Conservation (phyloP, 2,797 vertebrate genomes). For the Sebastes hubbsi region DNA sequence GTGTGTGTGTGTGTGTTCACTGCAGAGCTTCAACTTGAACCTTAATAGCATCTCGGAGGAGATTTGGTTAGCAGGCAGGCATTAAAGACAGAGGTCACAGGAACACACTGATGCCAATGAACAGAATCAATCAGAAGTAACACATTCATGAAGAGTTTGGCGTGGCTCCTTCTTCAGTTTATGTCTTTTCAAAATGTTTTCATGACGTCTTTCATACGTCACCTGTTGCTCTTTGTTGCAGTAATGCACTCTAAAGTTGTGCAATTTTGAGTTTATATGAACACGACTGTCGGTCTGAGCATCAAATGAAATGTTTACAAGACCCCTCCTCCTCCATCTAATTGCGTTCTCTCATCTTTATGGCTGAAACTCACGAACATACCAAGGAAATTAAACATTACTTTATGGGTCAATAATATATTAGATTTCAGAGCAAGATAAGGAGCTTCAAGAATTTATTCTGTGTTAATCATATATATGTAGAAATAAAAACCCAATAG, state of each 20-base stretch:
- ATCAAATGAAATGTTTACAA: background rate
- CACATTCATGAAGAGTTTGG: background rate
- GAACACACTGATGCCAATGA: background rate
- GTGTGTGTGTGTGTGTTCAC: background rate
- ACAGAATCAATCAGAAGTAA: background rate
- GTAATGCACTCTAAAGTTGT: background rate
- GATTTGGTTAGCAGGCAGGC: conserved; percentile 7
- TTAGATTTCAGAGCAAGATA: background rate
- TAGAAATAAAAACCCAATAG: too few relatives aligned
- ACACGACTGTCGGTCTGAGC: background rate
- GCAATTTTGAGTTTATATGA: background rate
- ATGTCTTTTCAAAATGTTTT: background rate
- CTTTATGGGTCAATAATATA: rapidly evolving
- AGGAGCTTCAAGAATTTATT: background rate
- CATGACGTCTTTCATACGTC: background rate
- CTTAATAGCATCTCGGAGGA: background rate
- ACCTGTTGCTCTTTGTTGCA: background rate
- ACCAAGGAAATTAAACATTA: background rate
- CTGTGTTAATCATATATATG: background rate
- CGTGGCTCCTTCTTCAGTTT: background rate
- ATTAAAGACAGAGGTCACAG: background rate
- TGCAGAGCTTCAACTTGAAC: background rate
- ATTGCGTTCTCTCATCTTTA: background rate
- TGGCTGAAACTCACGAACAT: background rate
- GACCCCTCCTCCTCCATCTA: background rate